Evolutionary conservation across 2,113 vertebrate genomes (phyloP), one percentile per base, ranked within the genome.

Genomic region (Myrmecobius fasciatus): DNA sequence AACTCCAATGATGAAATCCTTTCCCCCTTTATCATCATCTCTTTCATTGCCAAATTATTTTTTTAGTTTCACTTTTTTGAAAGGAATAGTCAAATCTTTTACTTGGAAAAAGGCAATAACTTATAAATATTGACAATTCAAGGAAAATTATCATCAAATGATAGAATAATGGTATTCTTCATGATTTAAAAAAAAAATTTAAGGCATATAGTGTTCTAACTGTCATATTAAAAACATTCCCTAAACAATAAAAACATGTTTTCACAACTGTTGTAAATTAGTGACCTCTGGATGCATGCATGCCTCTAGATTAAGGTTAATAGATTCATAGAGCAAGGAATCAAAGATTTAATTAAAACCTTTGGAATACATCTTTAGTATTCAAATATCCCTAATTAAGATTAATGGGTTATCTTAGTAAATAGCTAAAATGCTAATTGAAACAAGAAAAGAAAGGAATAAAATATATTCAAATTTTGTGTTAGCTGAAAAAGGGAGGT

Each of bases 271-370:
- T 93, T 93, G 93, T 94, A 92, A 94, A 94, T 94, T 96, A 96
- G 96, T 43, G 43, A 94, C 91, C 52, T 97, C 89, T 97, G 90
- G 96, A 93, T 97, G 26, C n/a, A 88, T 96, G 93, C 51, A 88
- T 96, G 93, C 48, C n/a, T 96, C 53, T 95, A 92, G 97, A 96
- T 97, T 97, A 95, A 97, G 92, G 91, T 94, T 97, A 97, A 96
- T 96, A 90, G 28, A 96, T 95, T 92, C 97, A 94, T 51, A 96
- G 48, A 95, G 91, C 24, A 92, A 96, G 53, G 46, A 97, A 88
- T 28, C 97, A n/a, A 89, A 90, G 93, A 95, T 92, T 95, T 97
- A 97, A 97, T 43, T 97, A 92, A 94, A 97, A 97, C 2, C 92
- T 97, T 91, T 56, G 89, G 91, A 96, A 46, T 93, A 92, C n/a